Evolutionary conservation across 2,888 invertebrate genomes (phyloP), one percentile per base, ranked within the genome.

Genomic region (Rhagium mordax): DNA sequence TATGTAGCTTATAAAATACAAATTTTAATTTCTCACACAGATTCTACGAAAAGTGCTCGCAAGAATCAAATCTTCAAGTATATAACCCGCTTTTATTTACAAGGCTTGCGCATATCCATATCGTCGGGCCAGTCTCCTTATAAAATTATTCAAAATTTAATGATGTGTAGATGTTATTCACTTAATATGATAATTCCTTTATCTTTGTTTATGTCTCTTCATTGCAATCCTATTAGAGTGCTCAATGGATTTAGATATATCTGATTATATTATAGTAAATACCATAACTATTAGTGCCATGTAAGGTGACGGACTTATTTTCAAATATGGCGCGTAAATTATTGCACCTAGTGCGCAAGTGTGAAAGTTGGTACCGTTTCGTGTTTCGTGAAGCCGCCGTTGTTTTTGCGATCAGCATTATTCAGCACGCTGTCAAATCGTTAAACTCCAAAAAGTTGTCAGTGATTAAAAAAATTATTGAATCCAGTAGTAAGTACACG

Each of bases 61-160:
- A 67, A 67, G 67, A 67, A 67, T 67, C 67, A 67, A 67, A 67
- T 67, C 67, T 67, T 51, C 47, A 67, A 67, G 41, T 67, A 57
- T 67, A 67, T 67, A 67, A 67, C 67, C 67, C 67, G 67, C 67
- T 57, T 57, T 67, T 67, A 67, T 67, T 55, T 57, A 59, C 57
- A 67, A 67, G 67, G 55, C 67, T 67, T 67, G 67, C 67, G 67
- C 67, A 67, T 51, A 64, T 57, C 51, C 47, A 33, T 33, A 41
- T 20, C n/a, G 53, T 20, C 27, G 33, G 47, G 47, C 47, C n/a
- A 51, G 67, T 55, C 65, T 65, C 21, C 47, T 49, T 27, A 27
- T 21, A 29, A 66, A 67, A 67, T 67, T 67, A 67, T 67, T 57
- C 67, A 57, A 67, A 65, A 57, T 67, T 33, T 47, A 57, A 47